Evolutionary conservation across 2,797 vertebrate species (phyloP).

Genomic region (Kryptolebias ocellatus): DNA sequence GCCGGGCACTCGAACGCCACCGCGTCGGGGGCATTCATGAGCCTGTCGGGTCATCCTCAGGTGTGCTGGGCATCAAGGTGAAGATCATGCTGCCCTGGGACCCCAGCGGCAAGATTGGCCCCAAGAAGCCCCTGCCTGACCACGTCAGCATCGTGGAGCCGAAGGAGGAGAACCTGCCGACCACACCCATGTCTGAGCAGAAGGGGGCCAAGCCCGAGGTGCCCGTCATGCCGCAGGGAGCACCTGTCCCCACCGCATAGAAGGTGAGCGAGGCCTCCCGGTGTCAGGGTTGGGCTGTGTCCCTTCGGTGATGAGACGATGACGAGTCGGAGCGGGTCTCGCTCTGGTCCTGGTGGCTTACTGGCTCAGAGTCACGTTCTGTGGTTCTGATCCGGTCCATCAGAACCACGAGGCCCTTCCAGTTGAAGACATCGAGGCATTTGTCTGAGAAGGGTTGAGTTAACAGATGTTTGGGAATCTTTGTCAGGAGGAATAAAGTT

Average conservation of each 20-base stretch:
- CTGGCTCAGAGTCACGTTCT: constrained; percentile 74
- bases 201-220: constrained; percentile 95
- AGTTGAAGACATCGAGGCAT: constrained; percentile 92
- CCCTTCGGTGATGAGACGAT: constrained; percentile 76
- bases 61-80: constrained; percentile 97
- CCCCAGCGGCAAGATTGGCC: constrained; percentile 96
- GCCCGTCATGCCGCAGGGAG: constrained; percentile 91
- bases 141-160: constrained; percentile 98
- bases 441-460: constrained; percentile 93
- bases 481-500: neutral
- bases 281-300: neutral
- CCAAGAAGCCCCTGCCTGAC: constrained; percentile 98
- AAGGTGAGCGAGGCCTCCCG: constrained; percentile 48
- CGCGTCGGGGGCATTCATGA: constrained; percentile 31
- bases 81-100: constrained; percentile 99
- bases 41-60: constrained; percentile 60
- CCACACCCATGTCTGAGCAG: constrained; percentile 97
- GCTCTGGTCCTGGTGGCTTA: constrained; percentile 24
- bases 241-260: constrained; percentile 86
- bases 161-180: constrained; percentile 95
- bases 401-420: constrained; percentile 62
- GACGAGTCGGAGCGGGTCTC: constrained; percentile 81
- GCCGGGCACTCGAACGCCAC: rapidly evolving
- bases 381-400: constrained; percentile 66
- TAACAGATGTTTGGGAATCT: neutral